These are phyloP conservation scores for Anabacerthia variegaticeps DNA, from an alignment of 2,797 vertebrate species.

Conservation along the genomic window DNA sequence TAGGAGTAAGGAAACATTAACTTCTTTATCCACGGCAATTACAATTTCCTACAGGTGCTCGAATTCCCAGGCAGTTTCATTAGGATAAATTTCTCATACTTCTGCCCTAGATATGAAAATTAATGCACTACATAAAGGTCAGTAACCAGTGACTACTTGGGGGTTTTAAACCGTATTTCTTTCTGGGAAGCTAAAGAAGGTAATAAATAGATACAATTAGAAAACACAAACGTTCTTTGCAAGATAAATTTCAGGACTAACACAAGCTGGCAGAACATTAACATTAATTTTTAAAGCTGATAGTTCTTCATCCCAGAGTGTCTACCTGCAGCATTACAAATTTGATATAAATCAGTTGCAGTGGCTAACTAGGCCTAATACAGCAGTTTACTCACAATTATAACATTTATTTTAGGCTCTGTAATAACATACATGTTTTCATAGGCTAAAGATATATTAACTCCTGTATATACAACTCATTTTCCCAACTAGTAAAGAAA, in stretches of 20 bases:
- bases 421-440: background rate
- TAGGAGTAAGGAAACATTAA: background rate
- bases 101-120: background rate
- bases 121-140: background rate
- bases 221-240: slow-evolving; percentile 8
- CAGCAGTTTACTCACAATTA: background rate
- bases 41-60: background rate
- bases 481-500: background rate
- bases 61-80: background rate
- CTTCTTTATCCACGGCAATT: background rate
- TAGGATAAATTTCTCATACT: background rate
- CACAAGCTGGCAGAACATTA: background rate
- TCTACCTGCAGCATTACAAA: background rate
- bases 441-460: background rate
- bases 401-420: background rate
- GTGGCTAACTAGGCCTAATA: background rate
- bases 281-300: slow-evolving; percentile 1
- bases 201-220: slow-evolving; percentile 16
- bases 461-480: background rate
- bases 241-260: slow-evolving; percentile 17
- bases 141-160: background rate
- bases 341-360: background rate
- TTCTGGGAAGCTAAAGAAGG: background rate
- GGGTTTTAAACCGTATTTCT: background rate
- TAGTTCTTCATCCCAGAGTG: background rate